Base-by-base conservation (phyloP, 2,113 vertebrate genomes). In the Xiphophorus maculatus region DNA sequence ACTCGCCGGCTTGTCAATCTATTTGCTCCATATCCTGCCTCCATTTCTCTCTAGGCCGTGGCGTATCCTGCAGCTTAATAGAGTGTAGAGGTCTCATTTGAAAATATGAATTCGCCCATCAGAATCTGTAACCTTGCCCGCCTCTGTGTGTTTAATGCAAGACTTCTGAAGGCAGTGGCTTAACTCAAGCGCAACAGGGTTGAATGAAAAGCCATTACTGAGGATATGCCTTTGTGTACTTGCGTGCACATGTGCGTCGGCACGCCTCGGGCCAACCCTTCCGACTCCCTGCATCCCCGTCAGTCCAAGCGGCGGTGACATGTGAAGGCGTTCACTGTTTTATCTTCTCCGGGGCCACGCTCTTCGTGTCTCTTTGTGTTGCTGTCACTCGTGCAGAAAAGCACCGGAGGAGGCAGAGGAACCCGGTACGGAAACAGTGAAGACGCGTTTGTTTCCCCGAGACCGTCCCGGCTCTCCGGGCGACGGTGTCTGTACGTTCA, bases 321-420 rank as follows among this genome's bases (percentile, higher is more conserved):
- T 88, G 81, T 75, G 67, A 87, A 85, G 89, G 84, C 87, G 42
- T 81, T 90, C 84, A 89, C 89, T 90, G 88, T 88, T 90, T 37
- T 91, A 87, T 93, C 84, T 83, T 83, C 88, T 91, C 74, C 81
- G 71, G 83, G 89, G 88, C 87, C 83, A 13, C n/a, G 70, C 82
- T 83, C 83, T 63, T 83, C 86, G 30, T 83, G 87, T 91, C 87
- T 88, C 89, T 90, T 91, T 91, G 89, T 89, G 89, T 92, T 40
- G 81, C 87, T 84, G 88, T 90, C 89, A 89, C 77, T 37, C 37
- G 61, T 69, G 86, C 81, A 71, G 82, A 70, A 37, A 67, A 81
- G 84, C 73, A 51, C 77, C 63, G 66, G 69, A 88, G 81, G 65
- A 90, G 70, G 69, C 81, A 69, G 67, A 73, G 76, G 75, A 81